Conservation (phyloP, 2,888 invertebrate species). For the Tenthredo amoena region DNA sequence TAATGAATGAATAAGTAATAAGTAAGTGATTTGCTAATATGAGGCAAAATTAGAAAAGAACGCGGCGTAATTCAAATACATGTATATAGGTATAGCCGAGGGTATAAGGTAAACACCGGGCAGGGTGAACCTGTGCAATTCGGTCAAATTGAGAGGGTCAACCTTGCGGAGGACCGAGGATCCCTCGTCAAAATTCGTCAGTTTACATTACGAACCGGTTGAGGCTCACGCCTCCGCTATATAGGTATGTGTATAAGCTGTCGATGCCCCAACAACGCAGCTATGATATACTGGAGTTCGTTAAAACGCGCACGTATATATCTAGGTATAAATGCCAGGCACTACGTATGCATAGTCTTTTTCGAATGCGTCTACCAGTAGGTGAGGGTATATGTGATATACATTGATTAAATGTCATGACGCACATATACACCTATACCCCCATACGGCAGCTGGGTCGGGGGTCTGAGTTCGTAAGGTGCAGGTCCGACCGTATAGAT, state of each 20-base stretch:
- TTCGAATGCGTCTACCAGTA: no score
- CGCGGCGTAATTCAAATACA: background rate
- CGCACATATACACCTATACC: background rate
- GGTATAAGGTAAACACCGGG: background rate
- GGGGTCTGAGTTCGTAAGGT: background rate
- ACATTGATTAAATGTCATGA: no score
- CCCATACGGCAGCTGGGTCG: background rate
- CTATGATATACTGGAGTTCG: background rate
- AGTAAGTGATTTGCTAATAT: background rate
- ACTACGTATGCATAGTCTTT: no score
- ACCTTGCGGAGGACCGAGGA: background rate
- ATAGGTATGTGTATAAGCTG: background rate
- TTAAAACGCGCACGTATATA: background rate
- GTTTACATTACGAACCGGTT: conserved; percentile 5
- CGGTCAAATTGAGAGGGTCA: conserved; percentile 28
- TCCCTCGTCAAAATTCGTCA: conserved; percentile 40
- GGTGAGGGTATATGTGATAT: no score
- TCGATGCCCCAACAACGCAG: background rate
- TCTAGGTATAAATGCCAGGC: no score
- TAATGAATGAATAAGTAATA: no score
- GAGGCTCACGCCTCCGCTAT: no score
- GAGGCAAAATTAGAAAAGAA: background rate
- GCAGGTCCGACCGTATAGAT: background rate
- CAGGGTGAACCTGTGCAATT: conserved; percentile 2
- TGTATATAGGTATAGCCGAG: no score